A percentile compares a stretch with the other conserved stretches of the same genome.
Conservation (phyloP, 2,797 vertebrate genomes). For the Taeniopygia guttata region DNA sequence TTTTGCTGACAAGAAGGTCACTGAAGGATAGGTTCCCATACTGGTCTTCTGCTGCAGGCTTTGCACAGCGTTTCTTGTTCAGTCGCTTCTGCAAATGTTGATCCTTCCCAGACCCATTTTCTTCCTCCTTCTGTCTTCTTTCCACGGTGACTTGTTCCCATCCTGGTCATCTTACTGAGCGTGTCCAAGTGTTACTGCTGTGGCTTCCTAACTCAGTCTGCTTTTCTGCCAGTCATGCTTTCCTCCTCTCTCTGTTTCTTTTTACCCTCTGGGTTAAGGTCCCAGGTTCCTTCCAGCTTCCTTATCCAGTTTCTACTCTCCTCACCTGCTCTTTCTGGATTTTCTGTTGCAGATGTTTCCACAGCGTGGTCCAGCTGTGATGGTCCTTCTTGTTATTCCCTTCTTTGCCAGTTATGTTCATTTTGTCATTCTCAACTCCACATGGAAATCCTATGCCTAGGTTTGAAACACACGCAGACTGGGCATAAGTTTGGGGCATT, state of each 20-base stretch:
- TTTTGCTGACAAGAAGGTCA: neutral
- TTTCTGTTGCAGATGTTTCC: neutral
- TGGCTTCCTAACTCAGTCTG: neutral
- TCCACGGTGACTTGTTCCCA: neutral
- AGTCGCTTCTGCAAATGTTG: neutral
- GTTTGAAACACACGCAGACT: neutral
- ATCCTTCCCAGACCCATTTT: neutral
- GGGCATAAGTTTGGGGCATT: neutral
- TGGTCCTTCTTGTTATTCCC: neutral
- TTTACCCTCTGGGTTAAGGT: neutral
- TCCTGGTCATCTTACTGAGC: neutral
- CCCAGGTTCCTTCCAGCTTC: neutral
- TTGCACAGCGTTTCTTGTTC: neutral
- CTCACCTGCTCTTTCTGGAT: neutral
- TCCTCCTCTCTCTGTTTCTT: neutral
- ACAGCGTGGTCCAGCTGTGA: fast-evolving
- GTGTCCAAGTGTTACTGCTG: neutral
- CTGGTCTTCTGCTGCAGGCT: neutral
- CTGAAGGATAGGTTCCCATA: neutral
- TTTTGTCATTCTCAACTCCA: neutral
- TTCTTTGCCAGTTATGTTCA: neutral
- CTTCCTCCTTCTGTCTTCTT: neutral
- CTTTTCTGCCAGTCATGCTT: neutral
- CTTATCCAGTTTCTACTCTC: neutral
- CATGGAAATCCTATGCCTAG: neutral